Conservation (phyloP, 2,888 invertebrate species). For the Cotesia congregata region DNA sequence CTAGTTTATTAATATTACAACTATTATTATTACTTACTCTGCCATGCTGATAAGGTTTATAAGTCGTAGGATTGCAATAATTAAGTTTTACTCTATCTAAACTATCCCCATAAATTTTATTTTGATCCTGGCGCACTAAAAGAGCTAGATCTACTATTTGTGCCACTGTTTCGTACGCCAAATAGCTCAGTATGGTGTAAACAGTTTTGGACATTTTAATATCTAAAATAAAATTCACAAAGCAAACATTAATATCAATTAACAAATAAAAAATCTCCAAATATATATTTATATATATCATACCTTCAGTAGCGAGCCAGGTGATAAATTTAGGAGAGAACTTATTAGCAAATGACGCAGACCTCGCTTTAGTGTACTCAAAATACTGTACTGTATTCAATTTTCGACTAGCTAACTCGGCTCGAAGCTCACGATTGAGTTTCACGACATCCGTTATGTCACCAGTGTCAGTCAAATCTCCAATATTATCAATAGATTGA, state of each 20-base stretch:
- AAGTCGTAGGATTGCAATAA: constrained; percentile 75
- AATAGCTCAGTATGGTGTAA: constrained; percentile 84
- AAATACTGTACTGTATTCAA: constrained; percentile 74
- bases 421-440: constrained; percentile 73
- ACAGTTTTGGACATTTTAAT: constrained; percentile 76
- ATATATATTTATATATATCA: constrained; percentile 37
- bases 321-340: constrained; percentile 66
- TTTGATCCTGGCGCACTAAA: constrained; percentile 83
- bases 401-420: constrained; percentile 74
- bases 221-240: constrained; percentile 50
- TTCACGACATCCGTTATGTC: constrained; percentile 77
- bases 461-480: constrained; percentile 61
- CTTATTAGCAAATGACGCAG: constrained; percentile 79
- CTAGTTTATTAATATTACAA: no score
- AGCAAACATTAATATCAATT: no score
- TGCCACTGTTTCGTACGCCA: constrained; percentile 92
- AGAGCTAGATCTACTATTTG: constrained; percentile 89
- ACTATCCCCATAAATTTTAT: constrained; percentile 78
- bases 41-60: constrained; percentile 65
- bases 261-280: no score
- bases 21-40: constrained; percentile 54
- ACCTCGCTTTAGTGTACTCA: constrained; percentile 84
- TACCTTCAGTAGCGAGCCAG: constrained; percentile 64
- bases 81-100: constrained; percentile 77
- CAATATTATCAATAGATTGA: constrained; percentile 66